These are phyloP conservation scores for Heliconius hortense DNA, from an alignment of 2,888 invertebrate species.

Conservation along the genomic window DNA sequence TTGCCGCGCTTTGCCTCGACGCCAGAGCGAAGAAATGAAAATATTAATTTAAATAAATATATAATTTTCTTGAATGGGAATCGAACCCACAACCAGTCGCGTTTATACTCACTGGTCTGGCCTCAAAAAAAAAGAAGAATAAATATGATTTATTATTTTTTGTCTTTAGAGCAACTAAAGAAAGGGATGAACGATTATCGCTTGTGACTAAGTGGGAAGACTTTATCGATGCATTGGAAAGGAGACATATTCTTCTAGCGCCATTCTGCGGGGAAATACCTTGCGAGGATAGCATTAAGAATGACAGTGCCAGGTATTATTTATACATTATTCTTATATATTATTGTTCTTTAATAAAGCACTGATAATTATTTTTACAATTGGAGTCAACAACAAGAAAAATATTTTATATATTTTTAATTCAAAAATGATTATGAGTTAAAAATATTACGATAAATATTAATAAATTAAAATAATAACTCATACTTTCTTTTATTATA, in stretches of 20 bases:
- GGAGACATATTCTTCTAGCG: constrained; percentile 94
- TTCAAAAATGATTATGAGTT: too few species aligned
- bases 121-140: neutral
- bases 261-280: constrained; percentile 95
- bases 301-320: constrained; percentile 92
- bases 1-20: too few species aligned
- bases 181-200: constrained; percentile 88
- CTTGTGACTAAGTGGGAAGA: constrained; percentile 89
- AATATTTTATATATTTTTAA: too few species aligned
- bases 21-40: too few species aligned
- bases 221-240: constrained; percentile 90
- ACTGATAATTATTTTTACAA: too few species aligned
- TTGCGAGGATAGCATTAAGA: constrained; percentile 98
- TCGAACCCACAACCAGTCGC: too few species aligned
- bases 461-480: too few species aligned
- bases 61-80: too few species aligned
- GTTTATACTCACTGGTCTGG: too few species aligned
- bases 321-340: neutral
- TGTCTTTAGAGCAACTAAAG: constrained; percentile 85
- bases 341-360: neutral
- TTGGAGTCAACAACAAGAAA: too few species aligned
- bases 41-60: too few species aligned
- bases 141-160: neutral
- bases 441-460: too few species aligned
- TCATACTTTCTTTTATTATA: neutral